Percentiles rank a stretch among this genome's conserved stretches.
Evolutionary conservation across 1,140 invertebrate species (phyloP).

Genomic region (Ceratoteleas bidentatus): DNA sequence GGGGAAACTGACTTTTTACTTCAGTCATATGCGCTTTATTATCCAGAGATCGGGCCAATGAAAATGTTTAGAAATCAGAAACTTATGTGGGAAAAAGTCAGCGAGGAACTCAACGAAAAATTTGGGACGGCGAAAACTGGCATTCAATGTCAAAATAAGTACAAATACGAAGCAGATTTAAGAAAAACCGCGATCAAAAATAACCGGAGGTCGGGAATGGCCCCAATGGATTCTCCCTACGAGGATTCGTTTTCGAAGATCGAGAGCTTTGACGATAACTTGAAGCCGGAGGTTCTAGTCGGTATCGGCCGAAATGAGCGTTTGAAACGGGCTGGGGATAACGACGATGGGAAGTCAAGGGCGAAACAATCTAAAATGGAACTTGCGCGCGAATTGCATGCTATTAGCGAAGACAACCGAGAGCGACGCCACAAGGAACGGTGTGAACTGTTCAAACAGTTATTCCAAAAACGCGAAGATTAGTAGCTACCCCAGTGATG

Average conservation of each 20-base stretch:
- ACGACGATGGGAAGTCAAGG: neutral
- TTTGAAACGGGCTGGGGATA: neutral
- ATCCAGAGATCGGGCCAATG: neutral
- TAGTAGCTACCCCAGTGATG: too few species aligned
- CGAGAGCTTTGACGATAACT: neutral
- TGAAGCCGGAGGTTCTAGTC: neutral
- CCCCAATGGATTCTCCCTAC: neutral
- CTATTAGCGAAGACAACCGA: slow-evolving; percentile 4
- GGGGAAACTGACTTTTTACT: neutral
- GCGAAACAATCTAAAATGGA: slow-evolving; percentile 10
- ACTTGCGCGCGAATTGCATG: slow-evolving; percentile 3
- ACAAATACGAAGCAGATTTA: neutral
- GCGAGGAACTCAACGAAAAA: neutral
- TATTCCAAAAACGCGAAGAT: too few species aligned
- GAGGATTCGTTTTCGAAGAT: neutral
- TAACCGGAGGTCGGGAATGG: neutral
- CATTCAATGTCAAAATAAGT: neutral
- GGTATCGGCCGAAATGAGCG: neutral
- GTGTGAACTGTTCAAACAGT: too few species aligned
- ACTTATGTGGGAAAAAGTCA: neutral
- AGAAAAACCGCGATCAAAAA: neutral
- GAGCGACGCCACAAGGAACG: slow-evolving; percentile 2
- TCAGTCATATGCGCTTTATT: neutral
- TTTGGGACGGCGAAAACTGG: neutral
- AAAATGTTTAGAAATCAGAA: neutral